Base-by-base conservation (phyloP, 2,113 vertebrate genomes). In the Atractosteus spatula region DNA sequence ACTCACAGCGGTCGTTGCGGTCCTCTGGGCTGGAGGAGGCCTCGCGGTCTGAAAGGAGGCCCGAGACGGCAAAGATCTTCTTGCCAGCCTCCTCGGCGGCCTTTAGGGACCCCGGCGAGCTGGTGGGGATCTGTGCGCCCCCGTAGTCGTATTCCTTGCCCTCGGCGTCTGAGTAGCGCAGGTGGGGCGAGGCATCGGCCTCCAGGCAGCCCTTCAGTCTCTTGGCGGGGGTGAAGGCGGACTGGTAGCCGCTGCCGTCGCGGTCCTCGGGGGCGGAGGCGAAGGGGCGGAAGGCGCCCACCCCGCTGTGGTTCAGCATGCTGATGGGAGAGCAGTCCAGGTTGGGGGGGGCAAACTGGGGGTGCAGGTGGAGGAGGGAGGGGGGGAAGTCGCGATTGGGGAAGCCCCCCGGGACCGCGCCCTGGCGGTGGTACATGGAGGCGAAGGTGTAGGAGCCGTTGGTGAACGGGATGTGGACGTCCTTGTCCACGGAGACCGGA, bases 71-170 rank as follows among this genome's bases (percentile, higher is more conserved):
- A 78, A 99, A 99, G 84, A 99, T 96, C 92, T 99, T 99, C 91
- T 99, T 99, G 74, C 97, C 95, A 0, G 94, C 93, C 77, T 99
- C 97, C 66, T 99, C 97, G 71, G 96, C 95, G 3, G 87, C 90
- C 86, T 99, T 99, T 86, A 99, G 91, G 75, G 95, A 94, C 78
- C 95, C 92, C 0, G 97, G 97, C 13, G 97, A 99, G 82, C 96
- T 94, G 51, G 95, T 94, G 73, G 96, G 94, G 81, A 99, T 93
- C 84, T 98, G 97, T 3, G 91, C 78, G 5, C 90, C 91, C 61
- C 94, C 95, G 88, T 97, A 98, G 90, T 99, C 97, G 0, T 98
- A 99, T 86, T 98, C 97, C 95, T 99, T 99, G 74, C 97, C 97
- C 83, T 99, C 97, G 11, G 97, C 95, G 14, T 99, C 97, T 7